Percentiles rank a stretch among this genome's conserved stretches.
Conservation (phyloP, 1,140 invertebrate species). For the Acromyrmex echinatior region DNA sequence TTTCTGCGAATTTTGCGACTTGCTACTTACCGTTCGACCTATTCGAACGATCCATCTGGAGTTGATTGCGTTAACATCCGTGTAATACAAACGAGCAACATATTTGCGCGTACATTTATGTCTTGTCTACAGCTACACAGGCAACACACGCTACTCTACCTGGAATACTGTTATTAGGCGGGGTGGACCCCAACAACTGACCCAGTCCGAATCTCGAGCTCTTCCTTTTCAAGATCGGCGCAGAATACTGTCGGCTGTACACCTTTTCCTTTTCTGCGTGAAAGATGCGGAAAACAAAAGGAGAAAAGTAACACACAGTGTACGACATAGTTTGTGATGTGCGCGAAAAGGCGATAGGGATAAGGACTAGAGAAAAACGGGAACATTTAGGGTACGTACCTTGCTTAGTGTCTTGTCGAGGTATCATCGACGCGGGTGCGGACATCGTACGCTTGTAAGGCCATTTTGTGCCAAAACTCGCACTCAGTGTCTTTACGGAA, state of each 20-base stretch:
- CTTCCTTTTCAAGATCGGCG: conserved; percentile 96
- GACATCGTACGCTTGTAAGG: conserved; percentile 98
- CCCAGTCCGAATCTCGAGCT: conserved; percentile 96
- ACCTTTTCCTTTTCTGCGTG: conserved; percentile 94
- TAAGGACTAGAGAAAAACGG: neutral
- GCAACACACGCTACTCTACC: conserved; percentile 88
- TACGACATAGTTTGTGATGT: conserved; percentile 48
- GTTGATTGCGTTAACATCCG: conserved; percentile 57
- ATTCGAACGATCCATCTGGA: conserved; percentile 27
- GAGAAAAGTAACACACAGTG: conserved; percentile 63
- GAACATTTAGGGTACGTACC: conserved; percentile 85
- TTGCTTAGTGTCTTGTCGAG: conserved; percentile 92
- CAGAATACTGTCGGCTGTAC: conserved; percentile 95
- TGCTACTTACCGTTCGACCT: conserved; percentile 49
- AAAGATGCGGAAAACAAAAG: conserved; percentile 59
- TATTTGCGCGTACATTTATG: conserved; percentile 69
- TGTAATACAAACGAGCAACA: conserved; percentile 69
- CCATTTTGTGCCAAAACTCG: conserved; percentile 97
- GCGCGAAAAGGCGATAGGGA: conserved; percentile 25
- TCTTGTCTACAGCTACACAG: conserved; percentile 70
- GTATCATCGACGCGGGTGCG: conserved; percentile 93
- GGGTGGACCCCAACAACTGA: conserved; percentile 91
- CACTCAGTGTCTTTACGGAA: conserved; percentile 93
- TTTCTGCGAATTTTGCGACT: conserved; percentile 1
- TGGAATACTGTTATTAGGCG: conserved; percentile 89